Conservation (phyloP, 1,140 invertebrate genomes). For the Lysiphlebus fabarum region DNA sequence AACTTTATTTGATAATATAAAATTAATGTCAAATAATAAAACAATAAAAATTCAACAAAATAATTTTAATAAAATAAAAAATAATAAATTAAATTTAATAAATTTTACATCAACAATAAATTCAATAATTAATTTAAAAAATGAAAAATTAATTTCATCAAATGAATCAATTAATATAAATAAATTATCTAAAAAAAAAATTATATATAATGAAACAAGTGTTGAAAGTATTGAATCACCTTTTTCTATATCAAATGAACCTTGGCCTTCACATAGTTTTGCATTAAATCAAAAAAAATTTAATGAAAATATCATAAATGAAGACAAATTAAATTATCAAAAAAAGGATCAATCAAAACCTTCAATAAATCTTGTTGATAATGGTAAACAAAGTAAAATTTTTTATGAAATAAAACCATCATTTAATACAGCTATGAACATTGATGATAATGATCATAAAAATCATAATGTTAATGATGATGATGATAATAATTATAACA, state of each 20-base stretch:
- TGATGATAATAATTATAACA: background rate
- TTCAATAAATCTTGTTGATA: slow-evolving; percentile 30
- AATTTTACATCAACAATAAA: background rate
- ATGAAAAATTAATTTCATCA: slow-evolving; percentile 7
- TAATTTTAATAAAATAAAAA: background rate
- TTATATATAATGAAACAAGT: background rate
- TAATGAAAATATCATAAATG: background rate
- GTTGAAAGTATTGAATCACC: slow-evolving; percentile 13
- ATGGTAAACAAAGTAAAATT: slow-evolving; percentile 34
- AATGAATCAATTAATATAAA: too few species aligned
- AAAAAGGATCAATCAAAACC: slow-evolving; percentile 32
- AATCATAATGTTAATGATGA: too few species aligned
- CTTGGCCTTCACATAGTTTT: background rate
- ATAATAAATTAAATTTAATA: background rate
- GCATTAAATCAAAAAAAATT: slow-evolving; percentile 12
- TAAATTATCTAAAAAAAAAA: background rate
- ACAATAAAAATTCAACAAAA: background rate
- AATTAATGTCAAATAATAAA: too few species aligned
- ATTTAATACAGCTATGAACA: slow-evolving; percentile 35
- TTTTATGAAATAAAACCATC: slow-evolving; percentile 45
- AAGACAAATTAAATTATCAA: slow-evolving; percentile 1
- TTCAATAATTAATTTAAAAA: background rate
- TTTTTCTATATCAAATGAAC: slow-evolving; percentile 7
- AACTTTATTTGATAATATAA: too few species aligned
- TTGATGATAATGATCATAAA: slow-evolving; percentile 15